Conservation (phyloP, 2,888 invertebrate genomes). For the Phytoseiulus persimilis region DNA sequence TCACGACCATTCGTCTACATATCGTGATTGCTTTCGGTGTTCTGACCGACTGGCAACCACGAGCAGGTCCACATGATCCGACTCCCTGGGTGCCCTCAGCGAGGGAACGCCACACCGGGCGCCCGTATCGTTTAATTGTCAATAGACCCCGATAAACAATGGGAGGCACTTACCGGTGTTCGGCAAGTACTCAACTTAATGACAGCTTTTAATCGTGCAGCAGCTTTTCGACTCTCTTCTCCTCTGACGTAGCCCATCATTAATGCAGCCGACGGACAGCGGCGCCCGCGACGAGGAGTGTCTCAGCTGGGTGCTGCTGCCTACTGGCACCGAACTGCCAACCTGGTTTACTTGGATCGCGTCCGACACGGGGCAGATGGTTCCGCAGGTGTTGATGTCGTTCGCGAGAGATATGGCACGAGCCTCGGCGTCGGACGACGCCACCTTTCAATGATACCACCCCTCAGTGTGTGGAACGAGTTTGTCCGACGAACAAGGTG, state of each 20-base stretch:
- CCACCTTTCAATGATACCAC: background rate
- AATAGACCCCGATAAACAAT: background rate
- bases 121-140: slow-evolving; percentile 5
- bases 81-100: background rate
- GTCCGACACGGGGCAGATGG: background rate
- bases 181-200: background rate
- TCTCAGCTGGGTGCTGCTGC: background rate
- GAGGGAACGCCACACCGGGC: background rate
- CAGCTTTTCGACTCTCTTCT: background rate
- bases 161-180: slow-evolving; percentile 5
- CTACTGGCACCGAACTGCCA: background rate
- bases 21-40: background rate
- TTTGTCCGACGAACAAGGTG: background rate
- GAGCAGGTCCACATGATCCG: no score
- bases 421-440: background rate
- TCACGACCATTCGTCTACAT: background rate
- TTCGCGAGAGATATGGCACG: background rate
- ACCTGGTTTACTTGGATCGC: background rate
- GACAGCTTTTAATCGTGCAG: slow-evolving; percentile 5
- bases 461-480: background rate
- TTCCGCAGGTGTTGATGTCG: background rate
- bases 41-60: background rate
- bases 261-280: background rate
- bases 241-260: background rate
- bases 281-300: background rate